phyloP scores from a whole-genome alignment of 1,140 invertebrate genomes.

The Berghia stephanieae region DNA sequence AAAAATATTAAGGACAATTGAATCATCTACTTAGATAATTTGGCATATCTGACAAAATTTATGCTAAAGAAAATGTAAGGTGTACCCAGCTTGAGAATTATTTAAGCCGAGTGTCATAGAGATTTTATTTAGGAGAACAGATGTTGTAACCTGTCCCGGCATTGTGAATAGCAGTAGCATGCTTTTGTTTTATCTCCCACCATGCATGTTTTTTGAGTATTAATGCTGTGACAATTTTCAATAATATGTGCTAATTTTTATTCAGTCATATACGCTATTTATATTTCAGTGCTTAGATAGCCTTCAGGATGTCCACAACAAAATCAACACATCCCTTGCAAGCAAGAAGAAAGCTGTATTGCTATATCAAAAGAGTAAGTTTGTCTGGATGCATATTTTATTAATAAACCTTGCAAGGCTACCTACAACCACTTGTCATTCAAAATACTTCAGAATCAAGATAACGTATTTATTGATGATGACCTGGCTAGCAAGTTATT shows the following conservation, averaged over 20 bases:
- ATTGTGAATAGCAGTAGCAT: not conserved
- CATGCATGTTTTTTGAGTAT: not conserved
- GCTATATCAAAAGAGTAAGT: constrained; percentile 32
- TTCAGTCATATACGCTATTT: not conserved
- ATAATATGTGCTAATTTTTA: not conserved
- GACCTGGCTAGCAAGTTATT: too few relatives aligned
- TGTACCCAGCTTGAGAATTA: too few relatives aligned
- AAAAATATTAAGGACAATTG: too few relatives aligned
- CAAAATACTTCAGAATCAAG: too few relatives aligned
- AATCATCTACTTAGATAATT: too few relatives aligned
- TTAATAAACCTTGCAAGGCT: not conserved
- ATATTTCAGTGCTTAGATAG: constrained; percentile 22
- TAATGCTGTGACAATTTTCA: not conserved
- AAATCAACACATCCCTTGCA: constrained; percentile 17
- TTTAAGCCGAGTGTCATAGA: constrained; percentile 7
- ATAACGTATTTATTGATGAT: too few relatives aligned
- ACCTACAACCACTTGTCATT: too few relatives aligned
- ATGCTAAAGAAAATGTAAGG: too few relatives aligned
- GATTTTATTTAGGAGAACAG: not conserved
- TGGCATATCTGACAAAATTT: too few relatives aligned
- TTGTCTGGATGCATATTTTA: not conserved
- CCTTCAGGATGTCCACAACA: constrained; percentile 21
- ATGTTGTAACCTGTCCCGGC: not conserved
- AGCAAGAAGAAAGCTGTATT: constrained; percentile 26
- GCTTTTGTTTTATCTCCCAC: not conserved